phyloP scores from a whole-genome alignment of 2,888 invertebrate genomes.

The Ditula angustiorana region DNA sequence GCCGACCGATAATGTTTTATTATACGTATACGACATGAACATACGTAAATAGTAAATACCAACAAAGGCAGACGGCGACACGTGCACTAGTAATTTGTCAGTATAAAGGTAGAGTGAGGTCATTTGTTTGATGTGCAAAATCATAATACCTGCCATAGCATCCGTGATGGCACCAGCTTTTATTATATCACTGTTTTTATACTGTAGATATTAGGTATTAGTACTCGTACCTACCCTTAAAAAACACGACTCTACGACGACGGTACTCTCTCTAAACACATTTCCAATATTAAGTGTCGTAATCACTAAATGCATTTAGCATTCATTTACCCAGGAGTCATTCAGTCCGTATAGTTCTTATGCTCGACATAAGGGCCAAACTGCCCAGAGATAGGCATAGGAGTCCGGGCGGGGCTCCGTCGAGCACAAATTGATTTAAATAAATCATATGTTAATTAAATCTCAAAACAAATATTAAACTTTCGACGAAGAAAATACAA shows the following conservation, averaged over 20 bases:
- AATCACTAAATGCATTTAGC: too few species aligned
- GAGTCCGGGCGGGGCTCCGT: too few species aligned
- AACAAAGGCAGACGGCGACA: not conserved
- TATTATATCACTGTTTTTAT: not conserved
- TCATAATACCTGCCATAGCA: not conserved
- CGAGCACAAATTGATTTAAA: too few species aligned
- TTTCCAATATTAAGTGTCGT: too few species aligned
- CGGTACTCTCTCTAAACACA: too few species aligned
- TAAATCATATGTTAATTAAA: too few species aligned
- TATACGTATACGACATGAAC: not conserved
- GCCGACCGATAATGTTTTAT: not conserved
- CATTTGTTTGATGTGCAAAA: constrained; percentile 11
- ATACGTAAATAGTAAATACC: not conserved
- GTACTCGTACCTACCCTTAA: not conserved
- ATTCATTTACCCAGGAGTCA: too few species aligned
- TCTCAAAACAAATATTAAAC: too few species aligned
- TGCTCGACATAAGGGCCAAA: too few species aligned
- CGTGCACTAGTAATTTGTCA: not conserved
- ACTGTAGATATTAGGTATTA: not conserved
- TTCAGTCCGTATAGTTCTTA: too few species aligned
- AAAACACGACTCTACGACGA: not conserved
- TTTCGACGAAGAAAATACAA: too few species aligned
- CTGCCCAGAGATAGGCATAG: too few species aligned
- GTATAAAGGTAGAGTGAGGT: constrained; percentile 10
- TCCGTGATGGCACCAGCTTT: not conserved